Conservation (phyloP, 2,888 invertebrate species). For the Pyrrhia umbra region DNA sequence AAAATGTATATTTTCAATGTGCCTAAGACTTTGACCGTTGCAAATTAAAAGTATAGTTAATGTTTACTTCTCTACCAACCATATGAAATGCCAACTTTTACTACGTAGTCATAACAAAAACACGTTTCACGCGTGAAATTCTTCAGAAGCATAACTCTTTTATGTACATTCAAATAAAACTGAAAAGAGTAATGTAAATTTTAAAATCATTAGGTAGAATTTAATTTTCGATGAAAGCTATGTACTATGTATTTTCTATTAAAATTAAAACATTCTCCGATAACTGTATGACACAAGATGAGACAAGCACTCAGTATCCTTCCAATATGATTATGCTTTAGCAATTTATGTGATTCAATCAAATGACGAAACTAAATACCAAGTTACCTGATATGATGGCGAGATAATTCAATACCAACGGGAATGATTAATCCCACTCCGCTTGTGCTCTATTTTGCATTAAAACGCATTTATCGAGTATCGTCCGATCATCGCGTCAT, state of each 20-base stretch:
- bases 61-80: constrained; percentile 35
- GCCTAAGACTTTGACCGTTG: neutral
- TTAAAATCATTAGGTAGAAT: neutral
- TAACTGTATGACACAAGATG: neutral
- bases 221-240: neutral
- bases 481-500: constrained; percentile 30
- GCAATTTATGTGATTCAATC: neutral
- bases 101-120: constrained; percentile 37
- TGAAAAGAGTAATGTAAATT: neutral
- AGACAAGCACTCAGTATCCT: neutral
- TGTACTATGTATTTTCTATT: neutral
- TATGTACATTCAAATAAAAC: constrained; percentile 12
- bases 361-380: constrained; percentile 18
- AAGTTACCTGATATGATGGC: constrained; percentile 31
- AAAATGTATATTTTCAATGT: neutral
- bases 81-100: constrained; percentile 15
- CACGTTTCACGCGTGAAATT: constrained; percentile 23
- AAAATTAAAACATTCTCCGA: constrained; percentile 2
- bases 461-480: constrained; percentile 23
- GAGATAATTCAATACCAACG: constrained; percentile 25
- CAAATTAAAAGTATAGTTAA: too few species aligned
- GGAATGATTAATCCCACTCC: constrained; percentile 30
- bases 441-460: constrained; percentile 31
- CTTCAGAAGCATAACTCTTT: constrained; percentile 20
- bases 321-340: neutral